These are phyloP conservation scores for Porites australiensis DNA, from an alignment of 64 coral and sea anemone species.

Conservation along the genomic window DNA sequence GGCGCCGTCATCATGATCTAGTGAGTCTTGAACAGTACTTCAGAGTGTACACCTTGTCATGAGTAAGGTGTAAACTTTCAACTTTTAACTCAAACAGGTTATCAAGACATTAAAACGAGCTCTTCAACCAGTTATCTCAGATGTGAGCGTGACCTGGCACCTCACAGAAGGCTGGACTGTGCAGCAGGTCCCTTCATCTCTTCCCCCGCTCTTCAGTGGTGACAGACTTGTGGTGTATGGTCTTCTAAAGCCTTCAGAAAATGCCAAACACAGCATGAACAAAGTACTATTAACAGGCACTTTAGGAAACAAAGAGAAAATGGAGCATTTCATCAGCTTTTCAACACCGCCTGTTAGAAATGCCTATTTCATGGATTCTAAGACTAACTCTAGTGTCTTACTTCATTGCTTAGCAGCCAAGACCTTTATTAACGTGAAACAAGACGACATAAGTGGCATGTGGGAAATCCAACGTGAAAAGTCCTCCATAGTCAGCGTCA, in stretches of 20 bases:
- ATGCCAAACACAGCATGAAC: not conserved
- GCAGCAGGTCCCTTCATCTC: conserved; percentile 17
- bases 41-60: too few relatives aligned
- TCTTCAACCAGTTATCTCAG: conserved; percentile 19
- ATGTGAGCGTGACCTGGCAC: conserved; percentile 23
- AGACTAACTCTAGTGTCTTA: not conserved
- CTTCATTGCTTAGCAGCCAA: conserved; percentile 79
- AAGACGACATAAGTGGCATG: conserved; percentile 1
- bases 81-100: conserved; percentile 23
- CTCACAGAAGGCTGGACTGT: conserved; percentile 40
- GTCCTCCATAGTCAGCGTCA: not conserved
- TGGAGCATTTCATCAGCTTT: not conserved
- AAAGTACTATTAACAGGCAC: conserved; percentile 2
- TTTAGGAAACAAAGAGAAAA: not conserved
- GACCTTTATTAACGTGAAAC: conserved; percentile 62
- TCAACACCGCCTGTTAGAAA: not conserved
- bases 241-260: conserved; percentile 4
- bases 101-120: conserved; percentile 56
- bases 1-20: too few relatives aligned
- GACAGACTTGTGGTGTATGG: conserved; percentile 61
- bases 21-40: too few relatives aligned
- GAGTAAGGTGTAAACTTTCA: not conserved
- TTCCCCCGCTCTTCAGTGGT: conserved; percentile 41
- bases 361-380: not conserved
- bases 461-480: not conserved